Percentiles rank a stretch among this genome's conserved stretches.
Evolutionary conservation across 2,797 vertebrate genomes (phyloP).

Genomic region (Enteromius trimaculatus): DNA sequence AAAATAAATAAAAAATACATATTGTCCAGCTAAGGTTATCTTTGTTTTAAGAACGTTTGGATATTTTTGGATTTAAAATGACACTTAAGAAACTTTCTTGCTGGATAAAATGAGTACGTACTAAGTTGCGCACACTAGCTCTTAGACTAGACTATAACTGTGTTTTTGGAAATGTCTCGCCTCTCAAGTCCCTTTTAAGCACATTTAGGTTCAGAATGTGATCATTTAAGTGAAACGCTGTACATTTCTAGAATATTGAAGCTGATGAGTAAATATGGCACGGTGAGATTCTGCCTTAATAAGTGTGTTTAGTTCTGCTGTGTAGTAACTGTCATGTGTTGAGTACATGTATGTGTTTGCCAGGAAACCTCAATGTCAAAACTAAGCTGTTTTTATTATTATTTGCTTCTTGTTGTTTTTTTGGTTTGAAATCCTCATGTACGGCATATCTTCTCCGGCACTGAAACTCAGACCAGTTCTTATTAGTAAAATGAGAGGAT

Average conservation of each 20-base stretch:
- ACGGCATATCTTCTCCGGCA: not conserved
- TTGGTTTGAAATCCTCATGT: slow-evolving; percentile 1
- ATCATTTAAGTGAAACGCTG: slow-evolving; percentile 33
- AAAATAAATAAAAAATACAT: too few species aligned
- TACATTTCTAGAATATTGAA: slow-evolving; percentile 25
- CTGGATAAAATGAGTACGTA: not conserved
- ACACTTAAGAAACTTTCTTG: not conserved
- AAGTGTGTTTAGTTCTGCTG: slow-evolving; percentile 40
- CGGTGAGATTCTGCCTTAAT: slow-evolving; percentile 57
- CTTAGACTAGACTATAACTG: not conserved
- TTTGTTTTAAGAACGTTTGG: not conserved
- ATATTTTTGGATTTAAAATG: not conserved
- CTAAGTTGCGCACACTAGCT: not conserved
- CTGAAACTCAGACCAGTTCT: not conserved
- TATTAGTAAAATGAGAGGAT: not conserved
- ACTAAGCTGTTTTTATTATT: slow-evolving; percentile 8
- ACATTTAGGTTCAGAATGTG: slow-evolving; percentile 27
- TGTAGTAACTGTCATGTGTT: slow-evolving; percentile 42
- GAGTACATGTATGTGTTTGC: slow-evolving; percentile 25
- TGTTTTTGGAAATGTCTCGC: slow-evolving; percentile 7
- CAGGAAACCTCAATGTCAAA: slow-evolving; percentile 30
- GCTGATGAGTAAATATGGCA: slow-evolving; percentile 47
- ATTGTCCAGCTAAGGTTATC: not conserved
- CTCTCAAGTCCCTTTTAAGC: slow-evolving; percentile 10
- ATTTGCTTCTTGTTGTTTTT: not conserved